Base-by-base conservation (phyloP, 2,113 vertebrate genomes). In the Herpailurus yagouaroundi region DNA sequence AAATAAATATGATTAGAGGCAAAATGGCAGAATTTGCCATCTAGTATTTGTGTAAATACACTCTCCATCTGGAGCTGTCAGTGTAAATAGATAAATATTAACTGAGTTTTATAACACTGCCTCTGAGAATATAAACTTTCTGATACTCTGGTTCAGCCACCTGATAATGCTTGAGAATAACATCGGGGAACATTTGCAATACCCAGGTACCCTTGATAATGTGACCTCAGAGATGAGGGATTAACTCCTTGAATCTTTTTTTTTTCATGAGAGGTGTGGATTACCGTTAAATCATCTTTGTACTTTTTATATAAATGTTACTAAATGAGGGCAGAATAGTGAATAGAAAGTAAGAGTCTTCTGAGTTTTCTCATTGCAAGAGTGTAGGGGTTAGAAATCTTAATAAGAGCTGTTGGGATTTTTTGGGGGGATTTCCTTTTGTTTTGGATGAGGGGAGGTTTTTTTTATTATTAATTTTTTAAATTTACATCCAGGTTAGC, bases 321-420 rank as follows among this genome's bases (percentile, higher is more conserved):
- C 9, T 82, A 50, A 88, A 23, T 52, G 38, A 90, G 19, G 33
- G 16, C 21, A 94, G 57, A 95, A 19, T 7, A 74, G 19, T 55
- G 69, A 95, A 45, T 90, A 86, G 63, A 85, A 93, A 84, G 69
- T 64, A 52, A 82, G 11, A 69, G 15, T 82, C 48, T 83, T 68
- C 55, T 14, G 27, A 50, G 0, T 94, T 95, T 95, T 96, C 79
- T 95, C 95, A 82, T 63, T 82, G 45, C 94, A 89, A 16, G 55
- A 94, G 82, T 89, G 0, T 50, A 36, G 95, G 89, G 95, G 94
- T 82, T 89, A 82, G 77, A 88, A 68, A 66, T 96, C 93, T 89
- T 66, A 63, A 64, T 66, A n/a, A 66, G n/a, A 77, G 52, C 63
- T 77, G n/a, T n/a, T 23, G 29, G 8, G 29, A 41, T 80, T 36